Evolutionary conservation across 2,888 invertebrate genomes (phyloP).

Genomic region (Macropis europaea): DNA sequence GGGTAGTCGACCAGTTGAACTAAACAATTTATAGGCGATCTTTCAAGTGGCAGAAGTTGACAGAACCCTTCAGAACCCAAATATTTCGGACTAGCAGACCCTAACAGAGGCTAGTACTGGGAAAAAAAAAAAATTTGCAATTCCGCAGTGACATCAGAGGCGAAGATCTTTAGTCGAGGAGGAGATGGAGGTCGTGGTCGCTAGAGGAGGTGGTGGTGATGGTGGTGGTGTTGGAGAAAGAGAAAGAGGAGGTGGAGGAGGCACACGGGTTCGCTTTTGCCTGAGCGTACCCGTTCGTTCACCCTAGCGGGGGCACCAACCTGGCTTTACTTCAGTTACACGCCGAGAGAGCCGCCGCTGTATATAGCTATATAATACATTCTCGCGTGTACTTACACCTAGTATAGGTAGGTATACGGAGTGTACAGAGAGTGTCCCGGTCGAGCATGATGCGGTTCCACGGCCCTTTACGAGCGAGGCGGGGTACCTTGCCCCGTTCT

Average conservation of each 20-base stretch:
- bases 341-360: conserved; percentile 70
- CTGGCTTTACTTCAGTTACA: conserved; percentile 79
- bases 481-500: conserved; percentile 63
- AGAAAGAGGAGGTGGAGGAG: conserved; percentile 69
- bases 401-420: conserved; percentile 69
- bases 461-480: conserved; percentile 64
- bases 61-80: too few species aligned
- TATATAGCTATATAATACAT: conserved; percentile 64
- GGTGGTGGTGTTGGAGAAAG: conserved; percentile 38
- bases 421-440: conserved; percentile 72
- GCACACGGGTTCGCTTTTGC: conserved; percentile 77
- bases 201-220: conserved; percentile 49
- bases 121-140: conserved; percentile 32
- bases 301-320: conserved; percentile 80
- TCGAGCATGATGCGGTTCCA: conserved; percentile 71
- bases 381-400: conserved; percentile 71
- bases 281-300: conserved; percentile 78
- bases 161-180: conserved; percentile 52
- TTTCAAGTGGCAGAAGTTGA: too few species aligned
- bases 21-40: too few species aligned
- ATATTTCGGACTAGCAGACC: too few species aligned
- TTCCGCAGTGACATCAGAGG: conserved; percentile 59
- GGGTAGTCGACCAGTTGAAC: too few species aligned
- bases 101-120: conserved; percentile 1
- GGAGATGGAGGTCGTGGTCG: conserved; percentile 48